Percentiles rank a stretch among this genome's conserved stretches.
phyloP scores from a whole-genome alignment of 2,113 vertebrate species.

The Sebastes schlegelii region DNA sequence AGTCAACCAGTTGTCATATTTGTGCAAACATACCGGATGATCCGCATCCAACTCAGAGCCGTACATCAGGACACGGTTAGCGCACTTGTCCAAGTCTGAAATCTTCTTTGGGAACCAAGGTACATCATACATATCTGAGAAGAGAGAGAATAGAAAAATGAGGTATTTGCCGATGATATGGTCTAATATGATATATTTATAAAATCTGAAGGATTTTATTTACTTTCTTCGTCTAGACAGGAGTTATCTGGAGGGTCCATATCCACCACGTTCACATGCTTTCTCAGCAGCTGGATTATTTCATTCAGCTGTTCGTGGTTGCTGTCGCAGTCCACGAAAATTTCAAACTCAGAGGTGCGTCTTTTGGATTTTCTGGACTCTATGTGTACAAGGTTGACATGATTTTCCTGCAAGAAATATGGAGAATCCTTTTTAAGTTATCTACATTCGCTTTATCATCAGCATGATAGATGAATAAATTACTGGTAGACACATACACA shows the following conservation, averaged over 20 bases:
- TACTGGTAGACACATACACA: background rate
- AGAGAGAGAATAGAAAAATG: conserved; percentile 3
- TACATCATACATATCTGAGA: conserved; percentile 88
- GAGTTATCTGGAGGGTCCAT: conserved; percentile 89
- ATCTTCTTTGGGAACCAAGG: conserved; percentile 99
- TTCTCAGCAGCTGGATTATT: conserved; percentile 92
- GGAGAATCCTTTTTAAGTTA: background rate
- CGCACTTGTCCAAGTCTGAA: conserved; percentile 96
- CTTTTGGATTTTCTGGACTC: conserved; percentile 96
- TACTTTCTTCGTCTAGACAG: conserved; percentile 84
- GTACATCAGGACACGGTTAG: conserved; percentile 97
- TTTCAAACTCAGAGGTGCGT: conserved; percentile 96
- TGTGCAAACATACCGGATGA: conserved; percentile 68
- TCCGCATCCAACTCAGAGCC: conserved; percentile 96
- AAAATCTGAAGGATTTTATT: background rate
- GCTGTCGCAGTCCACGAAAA: conserved; percentile 97
- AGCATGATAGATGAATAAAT: background rate
- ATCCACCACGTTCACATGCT: conserved; percentile 89
- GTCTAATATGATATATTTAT: background rate
- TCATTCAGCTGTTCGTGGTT: conserved; percentile 93
- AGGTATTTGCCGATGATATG: background rate
- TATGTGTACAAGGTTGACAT: conserved; percentile 95
- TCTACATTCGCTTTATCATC: background rate
- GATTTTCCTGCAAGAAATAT: conserved; percentile 89
- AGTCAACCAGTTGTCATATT: background rate